phyloP scores from a whole-genome alignment of 2,113 vertebrate genomes.

The Regulus satrapa region DNA sequence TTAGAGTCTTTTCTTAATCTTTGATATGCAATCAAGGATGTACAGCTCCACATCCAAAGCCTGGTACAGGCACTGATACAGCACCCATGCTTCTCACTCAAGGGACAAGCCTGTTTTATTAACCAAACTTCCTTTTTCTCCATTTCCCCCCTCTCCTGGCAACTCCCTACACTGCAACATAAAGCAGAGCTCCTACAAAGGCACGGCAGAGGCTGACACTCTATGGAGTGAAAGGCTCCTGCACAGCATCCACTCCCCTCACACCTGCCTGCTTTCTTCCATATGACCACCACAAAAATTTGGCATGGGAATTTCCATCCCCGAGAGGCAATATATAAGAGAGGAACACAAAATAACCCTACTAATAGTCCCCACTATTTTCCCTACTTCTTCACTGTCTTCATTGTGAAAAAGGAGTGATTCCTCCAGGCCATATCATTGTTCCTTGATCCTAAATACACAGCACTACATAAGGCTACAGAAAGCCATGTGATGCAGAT shows the following conservation, averaged over 20 bases:
- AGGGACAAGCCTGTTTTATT: background rate
- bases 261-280: background rate
- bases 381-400: background rate
- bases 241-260: background rate
- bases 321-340: rapidly evolving
- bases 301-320: background rate
- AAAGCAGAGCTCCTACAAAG: background rate
- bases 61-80: background rate
- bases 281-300: background rate
- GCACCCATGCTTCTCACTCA: background rate
- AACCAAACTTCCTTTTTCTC: background rate
- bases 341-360: background rate
- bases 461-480: background rate
- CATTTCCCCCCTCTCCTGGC: background rate
- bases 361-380: background rate
- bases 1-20: background rate
- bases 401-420: background rate
- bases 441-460: background rate
- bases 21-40: rapidly evolving
- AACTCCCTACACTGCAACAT: background rate
- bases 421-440: background rate
- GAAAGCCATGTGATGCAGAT: background rate
- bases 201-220: background rate
- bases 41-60: background rate
- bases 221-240: rapidly evolving